A percentile compares a stretch with the other conserved stretches of the same genome.
Conservation (phyloP, 2,113 vertebrate genomes). For the Cranoglanis bouderius region DNA sequence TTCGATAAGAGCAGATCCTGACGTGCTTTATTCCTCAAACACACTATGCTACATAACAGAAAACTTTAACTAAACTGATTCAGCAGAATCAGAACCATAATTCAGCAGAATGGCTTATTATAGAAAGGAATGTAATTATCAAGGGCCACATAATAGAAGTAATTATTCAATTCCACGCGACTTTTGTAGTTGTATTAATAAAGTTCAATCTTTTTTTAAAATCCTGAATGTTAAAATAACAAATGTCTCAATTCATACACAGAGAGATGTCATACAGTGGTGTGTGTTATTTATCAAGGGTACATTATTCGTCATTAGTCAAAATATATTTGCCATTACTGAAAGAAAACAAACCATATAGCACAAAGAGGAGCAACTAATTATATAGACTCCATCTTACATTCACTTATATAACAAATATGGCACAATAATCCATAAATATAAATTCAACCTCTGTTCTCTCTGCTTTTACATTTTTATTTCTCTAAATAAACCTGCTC, state of each 20-base stretch:
- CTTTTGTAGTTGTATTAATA: neutral
- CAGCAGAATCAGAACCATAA: too few species aligned
- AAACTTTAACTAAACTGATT: too few species aligned
- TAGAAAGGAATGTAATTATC: neutral
- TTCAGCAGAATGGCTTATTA: neutral
- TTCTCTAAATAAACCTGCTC: neutral
- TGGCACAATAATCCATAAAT: neutral
- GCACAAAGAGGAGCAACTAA: neutral
- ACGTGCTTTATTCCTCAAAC: neutral
- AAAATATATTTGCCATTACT: too few species aligned
- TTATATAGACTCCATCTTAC: neutral
- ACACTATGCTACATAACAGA: neutral
- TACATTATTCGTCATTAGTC: neutral
- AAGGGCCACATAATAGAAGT: too few species aligned
- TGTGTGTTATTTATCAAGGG: neutral
- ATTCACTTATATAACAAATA: neutral
- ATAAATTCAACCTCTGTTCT: neutral
- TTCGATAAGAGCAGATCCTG: neutral
- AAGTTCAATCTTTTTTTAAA: neutral
- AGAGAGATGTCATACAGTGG: neutral
- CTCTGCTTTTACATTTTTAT: neutral
- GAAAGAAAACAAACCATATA: neutral
- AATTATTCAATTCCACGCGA: neutral
- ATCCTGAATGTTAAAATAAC: neutral
- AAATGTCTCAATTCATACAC: neutral